Evolutionary conservation across 2,797 vertebrate genomes (phyloP).

Genomic region (Intellagama lesueurii): DNA sequence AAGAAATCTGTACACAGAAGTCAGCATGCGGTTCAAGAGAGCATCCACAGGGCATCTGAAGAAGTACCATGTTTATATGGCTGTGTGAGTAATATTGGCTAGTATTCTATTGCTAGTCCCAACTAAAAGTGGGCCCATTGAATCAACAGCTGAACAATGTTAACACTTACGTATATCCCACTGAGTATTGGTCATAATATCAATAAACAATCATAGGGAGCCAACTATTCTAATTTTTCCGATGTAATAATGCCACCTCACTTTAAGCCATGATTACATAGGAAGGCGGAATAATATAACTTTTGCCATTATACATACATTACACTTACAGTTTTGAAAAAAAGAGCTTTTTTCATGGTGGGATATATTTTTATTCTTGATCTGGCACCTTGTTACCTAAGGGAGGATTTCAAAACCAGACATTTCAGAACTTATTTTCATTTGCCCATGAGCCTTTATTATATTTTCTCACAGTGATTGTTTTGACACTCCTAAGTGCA

Average conservation of each 20-base stretch:
- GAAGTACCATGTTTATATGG: constrained; percentile 2
- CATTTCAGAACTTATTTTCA: constrained; percentile 16
- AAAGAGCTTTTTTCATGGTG: not conserved
- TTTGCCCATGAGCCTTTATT: constrained; percentile 22
- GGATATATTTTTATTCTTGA: not conserved
- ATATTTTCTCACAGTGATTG: not conserved
- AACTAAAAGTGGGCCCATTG: no score
- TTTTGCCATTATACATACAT: not conserved
- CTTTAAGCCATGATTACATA: not conserved
- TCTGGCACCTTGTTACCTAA: not conserved
- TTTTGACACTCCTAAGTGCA: constrained; percentile 16
- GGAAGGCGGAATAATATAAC: not conserved
- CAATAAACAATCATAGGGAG: constrained; percentile 4
- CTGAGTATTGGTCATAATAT: not conserved
- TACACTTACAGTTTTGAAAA: not conserved
- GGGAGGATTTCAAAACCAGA: not conserved
- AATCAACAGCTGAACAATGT: no score
- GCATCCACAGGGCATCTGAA: not conserved
- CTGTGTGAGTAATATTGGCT: not conserved
- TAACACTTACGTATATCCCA: no score
- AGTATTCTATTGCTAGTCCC: no score
- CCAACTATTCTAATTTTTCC: not conserved
- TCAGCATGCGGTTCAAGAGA: not conserved
- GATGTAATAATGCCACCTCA: not conserved
- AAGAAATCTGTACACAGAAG: not conserved